These are phyloP conservation scores for Corythaeola cristata DNA, from an alignment of 2,113 vertebrate genomes.

Conservation along the genomic window DNA sequence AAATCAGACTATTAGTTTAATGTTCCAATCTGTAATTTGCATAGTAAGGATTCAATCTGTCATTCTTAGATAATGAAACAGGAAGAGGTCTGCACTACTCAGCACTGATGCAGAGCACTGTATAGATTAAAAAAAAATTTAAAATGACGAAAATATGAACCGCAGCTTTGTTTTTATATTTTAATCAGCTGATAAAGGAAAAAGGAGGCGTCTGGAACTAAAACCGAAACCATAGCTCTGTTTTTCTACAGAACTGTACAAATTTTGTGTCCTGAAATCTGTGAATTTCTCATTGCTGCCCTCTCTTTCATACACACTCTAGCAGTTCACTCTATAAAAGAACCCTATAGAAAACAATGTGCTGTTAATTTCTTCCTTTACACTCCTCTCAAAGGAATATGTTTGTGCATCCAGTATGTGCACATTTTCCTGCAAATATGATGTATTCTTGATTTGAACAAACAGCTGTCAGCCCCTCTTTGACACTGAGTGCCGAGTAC, in stretches of 20 bases:
- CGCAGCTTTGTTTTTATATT: neutral
- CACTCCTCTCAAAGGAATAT: neutral
- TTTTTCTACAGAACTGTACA: neutral
- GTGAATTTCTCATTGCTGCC: neutral
- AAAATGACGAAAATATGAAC: neutral
- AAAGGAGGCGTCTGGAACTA: neutral
- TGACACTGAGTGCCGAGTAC: neutral
- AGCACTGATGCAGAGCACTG: neutral
- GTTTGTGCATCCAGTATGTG: neutral
- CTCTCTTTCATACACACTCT: neutral
- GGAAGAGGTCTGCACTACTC: neutral
- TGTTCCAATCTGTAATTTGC: slow-evolving; percentile 15
- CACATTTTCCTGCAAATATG: neutral
- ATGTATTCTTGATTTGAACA: neutral
- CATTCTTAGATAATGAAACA: neutral
- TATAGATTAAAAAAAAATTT: neutral
- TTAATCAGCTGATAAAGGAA: neutral
- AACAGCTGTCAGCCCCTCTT: neutral
- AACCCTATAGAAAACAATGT: neutral
- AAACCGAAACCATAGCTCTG: neutral
- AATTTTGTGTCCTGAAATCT: neutral
- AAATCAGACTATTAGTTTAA: slow-evolving; percentile 24
- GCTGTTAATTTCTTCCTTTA: neutral
- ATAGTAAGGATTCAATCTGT: neutral
- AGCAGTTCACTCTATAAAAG: neutral